Evolutionary conservation across 2,888 invertebrate species (phyloP).

Genomic region (Allacma fusca): DNA sequence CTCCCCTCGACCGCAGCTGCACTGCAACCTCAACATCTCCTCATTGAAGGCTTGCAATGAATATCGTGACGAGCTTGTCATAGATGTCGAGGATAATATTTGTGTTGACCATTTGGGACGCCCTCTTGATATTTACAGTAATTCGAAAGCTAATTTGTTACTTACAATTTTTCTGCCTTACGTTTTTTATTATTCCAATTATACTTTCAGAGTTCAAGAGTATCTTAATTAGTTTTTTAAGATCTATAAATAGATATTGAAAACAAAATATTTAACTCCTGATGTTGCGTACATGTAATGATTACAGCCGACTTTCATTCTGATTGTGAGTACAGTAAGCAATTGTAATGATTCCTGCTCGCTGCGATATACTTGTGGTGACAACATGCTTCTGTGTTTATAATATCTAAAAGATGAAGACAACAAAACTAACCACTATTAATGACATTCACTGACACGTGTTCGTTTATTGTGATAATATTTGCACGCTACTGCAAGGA

Average conservation of each 20-base stretch:
- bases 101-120: constrained; percentile 68
- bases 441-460: neutral
- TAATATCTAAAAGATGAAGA: too few species aligned
- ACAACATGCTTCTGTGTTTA: too few species aligned
- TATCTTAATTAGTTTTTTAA: too few species aligned
- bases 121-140: constrained; percentile 67
- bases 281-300: too few species aligned
- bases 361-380: too few species aligned
- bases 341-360: too few species aligned
- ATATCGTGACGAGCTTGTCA: constrained; percentile 66
- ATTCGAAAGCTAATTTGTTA: constrained; percentile 43
- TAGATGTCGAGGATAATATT: constrained; percentile 69
- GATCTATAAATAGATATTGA: too few species aligned
- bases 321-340: too few species aligned
- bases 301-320: too few species aligned
- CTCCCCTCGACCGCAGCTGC: constrained; percentile 66
- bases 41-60: constrained; percentile 68
- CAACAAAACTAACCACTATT: neutral
- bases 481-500: constrained; percentile 25
- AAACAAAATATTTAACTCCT: too few species aligned
- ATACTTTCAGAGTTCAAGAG: too few species aligned
- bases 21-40: constrained; percentile 66
- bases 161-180: neutral
- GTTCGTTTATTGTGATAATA: constrained; percentile 8
- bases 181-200: neutral